phyloP scores from a whole-genome alignment of 2,888 invertebrate genomes.

The Cephus nigrinus region DNA sequence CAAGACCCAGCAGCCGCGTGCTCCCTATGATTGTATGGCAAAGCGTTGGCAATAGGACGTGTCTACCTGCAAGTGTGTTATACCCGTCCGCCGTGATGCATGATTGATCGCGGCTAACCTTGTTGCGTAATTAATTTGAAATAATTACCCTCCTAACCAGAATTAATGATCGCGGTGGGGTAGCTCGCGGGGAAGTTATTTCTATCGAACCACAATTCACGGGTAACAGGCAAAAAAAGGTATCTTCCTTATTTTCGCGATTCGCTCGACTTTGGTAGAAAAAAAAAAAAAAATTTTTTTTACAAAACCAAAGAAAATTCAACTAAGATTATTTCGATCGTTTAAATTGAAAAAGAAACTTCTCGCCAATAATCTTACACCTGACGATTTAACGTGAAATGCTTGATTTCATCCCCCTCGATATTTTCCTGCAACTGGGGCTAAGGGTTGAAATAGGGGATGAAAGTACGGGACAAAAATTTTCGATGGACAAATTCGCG shows the following conservation, averaged over 20 bases:
- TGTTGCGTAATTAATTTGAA: slow-evolving; percentile 46
- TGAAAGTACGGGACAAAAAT: slow-evolving; percentile 26
- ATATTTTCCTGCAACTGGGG: too few species aligned
- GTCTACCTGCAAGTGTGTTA: neutral
- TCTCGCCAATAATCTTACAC: neutral
- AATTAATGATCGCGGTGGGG: slow-evolving; percentile 36
- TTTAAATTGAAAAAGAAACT: neutral
- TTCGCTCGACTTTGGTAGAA: neutral
- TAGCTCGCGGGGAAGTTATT: neutral
- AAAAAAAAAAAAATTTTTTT: neutral
- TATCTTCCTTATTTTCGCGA: too few species aligned
- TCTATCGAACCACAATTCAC: neutral
- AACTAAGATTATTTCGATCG: neutral
- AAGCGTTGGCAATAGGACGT: too few species aligned
- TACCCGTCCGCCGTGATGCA: slow-evolving; percentile 32
- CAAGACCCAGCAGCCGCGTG: too few species aligned
- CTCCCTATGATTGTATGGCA: too few species aligned
- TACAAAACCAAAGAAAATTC: neutral
- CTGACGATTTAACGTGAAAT: too few species aligned
- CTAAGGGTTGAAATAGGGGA: too few species aligned
- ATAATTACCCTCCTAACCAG: slow-evolving; percentile 47
- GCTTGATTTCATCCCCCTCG: too few species aligned
- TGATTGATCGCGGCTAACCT: slow-evolving; percentile 44
- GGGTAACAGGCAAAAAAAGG: too few species aligned
- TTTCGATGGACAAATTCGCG: slow-evolving; percentile 18